phyloP scores from a whole-genome alignment of 2,113 vertebrate species.

The Calypte anna region DNA sequence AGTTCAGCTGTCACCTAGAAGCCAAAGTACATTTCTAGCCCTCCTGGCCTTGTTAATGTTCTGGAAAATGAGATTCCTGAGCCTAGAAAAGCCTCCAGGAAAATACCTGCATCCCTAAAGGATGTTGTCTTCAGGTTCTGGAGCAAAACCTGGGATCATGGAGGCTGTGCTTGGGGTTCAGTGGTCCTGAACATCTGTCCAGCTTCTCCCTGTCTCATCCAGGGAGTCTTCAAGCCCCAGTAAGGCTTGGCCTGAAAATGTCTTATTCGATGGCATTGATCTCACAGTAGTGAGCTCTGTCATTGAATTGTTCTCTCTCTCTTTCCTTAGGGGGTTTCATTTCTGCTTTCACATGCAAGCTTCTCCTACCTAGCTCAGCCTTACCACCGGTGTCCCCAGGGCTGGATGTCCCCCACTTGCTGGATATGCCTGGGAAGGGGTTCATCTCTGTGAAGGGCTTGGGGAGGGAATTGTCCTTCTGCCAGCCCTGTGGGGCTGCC shows the following conservation, averaged over 20 bases:
- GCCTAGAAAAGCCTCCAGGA: background rate
- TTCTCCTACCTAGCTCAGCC: background rate
- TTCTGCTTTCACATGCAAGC: background rate
- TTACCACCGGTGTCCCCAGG: fast-evolving
- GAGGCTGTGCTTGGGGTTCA: background rate
- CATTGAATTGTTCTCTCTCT: background rate
- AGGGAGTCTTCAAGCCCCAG: background rate
- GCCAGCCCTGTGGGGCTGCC: fast-evolving
- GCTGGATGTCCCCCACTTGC: background rate
- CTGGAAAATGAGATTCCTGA: slow-evolving; percentile 25
- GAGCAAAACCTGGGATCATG: background rate
- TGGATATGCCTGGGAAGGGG: background rate
- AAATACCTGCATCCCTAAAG: background rate
- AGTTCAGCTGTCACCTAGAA: slow-evolving; percentile 44
- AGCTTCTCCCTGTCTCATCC: background rate
- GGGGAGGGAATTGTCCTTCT: background rate
- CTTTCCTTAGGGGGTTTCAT: background rate
- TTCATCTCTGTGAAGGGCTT: fast-evolving
- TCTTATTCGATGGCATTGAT: background rate
- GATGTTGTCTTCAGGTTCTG: fast-evolving
- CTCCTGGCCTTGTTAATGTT: slow-evolving; percentile 5
- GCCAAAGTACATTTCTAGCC: background rate
- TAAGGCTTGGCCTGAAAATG: background rate
- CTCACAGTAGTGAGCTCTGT: background rate
- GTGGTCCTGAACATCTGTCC: background rate